Base-by-base conservation (phyloP, 2,797 vertebrate genomes). In the Ctenochaetus hawaiiensis region DNA sequence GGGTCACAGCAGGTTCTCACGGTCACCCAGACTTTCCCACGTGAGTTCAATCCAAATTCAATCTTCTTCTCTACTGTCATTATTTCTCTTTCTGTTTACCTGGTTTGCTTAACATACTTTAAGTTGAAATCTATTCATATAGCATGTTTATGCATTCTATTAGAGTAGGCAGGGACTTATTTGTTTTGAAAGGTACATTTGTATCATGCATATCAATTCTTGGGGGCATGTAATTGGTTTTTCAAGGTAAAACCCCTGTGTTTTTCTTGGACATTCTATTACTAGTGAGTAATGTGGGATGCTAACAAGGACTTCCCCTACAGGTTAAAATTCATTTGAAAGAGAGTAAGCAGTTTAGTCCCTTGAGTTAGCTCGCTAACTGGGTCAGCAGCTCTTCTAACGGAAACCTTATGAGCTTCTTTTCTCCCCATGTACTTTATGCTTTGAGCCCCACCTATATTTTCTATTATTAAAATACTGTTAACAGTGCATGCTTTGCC, bases 11-110 rank as follows among this genome's bases (percentile, higher is more conserved):
- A 94, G 96, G 86, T 96, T 96, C 78, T 90, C 94, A 68, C 94
- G 96, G 75, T 97, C 98, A 53, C 97, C 97, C 22, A 94, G 95
- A 65, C 94, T 96, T 84, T 84, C 94, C 4, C 97, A 96, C 86
- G 96, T 96, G 91, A 94, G 94, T 95, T 77, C 58, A 34, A 6
- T 57, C 49, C 10, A 62, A 54, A 77, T 77, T 65, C 8, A 39
- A 20, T 49, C 56, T 26, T n/a, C 52, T 43, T 11, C 74, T 5
- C 26, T 17, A 54, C 45, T 58, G 22, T 45, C 72, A 44, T 75
- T 60, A 66, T 72, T 74, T 17, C 37, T 58, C 11, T 54, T 62
- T 26, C 10, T n/a, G 7, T 20, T 39, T 6, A 49, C 14, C 58
- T 3, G 16, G 14, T 37, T 72, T 61, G 5, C 22, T 48, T 17